Evolutionary conservation across 2,888 invertebrate genomes (phyloP).

Genomic region (Dryococelus australis): DNA sequence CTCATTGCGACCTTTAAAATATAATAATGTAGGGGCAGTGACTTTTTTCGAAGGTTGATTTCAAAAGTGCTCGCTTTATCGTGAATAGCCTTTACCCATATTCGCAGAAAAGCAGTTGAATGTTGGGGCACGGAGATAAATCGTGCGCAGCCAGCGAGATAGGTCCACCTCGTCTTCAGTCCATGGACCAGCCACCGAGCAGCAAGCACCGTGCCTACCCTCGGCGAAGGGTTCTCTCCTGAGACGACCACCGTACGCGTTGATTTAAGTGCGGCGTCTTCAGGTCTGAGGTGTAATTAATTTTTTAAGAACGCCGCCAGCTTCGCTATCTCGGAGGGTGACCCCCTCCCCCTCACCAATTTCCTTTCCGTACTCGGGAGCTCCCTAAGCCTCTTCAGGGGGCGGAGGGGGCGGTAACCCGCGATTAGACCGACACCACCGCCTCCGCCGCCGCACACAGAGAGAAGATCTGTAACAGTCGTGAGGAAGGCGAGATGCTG

Average conservation of each 20-base stretch:
- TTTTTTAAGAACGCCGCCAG: neutral
- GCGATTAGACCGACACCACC: neutral
- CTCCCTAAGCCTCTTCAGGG: neutral
- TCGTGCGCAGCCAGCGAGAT: too few species aligned
- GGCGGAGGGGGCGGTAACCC: neutral
- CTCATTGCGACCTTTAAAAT: too few species aligned
- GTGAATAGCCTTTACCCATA: too few species aligned
- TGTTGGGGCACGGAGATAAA: too few species aligned
- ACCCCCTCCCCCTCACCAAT: neutral
- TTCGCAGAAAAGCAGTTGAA: too few species aligned
- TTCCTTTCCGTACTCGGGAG: neutral
- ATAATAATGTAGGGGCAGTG: too few species aligned
- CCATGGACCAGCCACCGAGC: too few species aligned
- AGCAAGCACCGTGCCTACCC: too few species aligned
- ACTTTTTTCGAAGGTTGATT: too few species aligned
- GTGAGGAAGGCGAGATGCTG: neutral
- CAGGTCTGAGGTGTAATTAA: neutral
- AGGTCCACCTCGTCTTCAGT: too few species aligned
- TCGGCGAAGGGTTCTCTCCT: too few species aligned
- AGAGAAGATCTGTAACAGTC: neutral
- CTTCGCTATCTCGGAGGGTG: neutral
- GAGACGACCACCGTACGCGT: neutral
- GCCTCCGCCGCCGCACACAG: neutral
- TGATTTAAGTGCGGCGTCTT: neutral
- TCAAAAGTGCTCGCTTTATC: too few species aligned